A percentile compares a stretch with the other conserved stretches of the same genome.
Evolutionary conservation across 2,888 invertebrate genomes (phyloP).

Genomic region (Tipula lateralis): DNA sequence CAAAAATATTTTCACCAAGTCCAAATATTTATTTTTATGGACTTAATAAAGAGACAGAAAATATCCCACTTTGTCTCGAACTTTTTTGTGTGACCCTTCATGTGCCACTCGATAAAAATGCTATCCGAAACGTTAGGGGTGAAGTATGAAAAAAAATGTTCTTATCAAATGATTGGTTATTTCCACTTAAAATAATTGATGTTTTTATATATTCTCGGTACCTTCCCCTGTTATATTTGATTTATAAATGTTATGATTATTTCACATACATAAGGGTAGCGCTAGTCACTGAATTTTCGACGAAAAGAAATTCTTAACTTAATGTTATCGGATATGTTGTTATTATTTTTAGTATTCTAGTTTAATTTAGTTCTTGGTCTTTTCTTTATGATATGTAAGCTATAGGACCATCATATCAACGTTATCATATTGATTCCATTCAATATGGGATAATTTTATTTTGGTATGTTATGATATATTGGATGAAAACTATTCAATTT

Average conservation of each 20-base stretch:
- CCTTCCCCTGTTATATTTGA: not conserved
- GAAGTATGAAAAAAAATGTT: not conserved
- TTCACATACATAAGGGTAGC: not conserved
- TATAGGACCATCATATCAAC: not conserved
- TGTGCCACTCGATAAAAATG: not conserved
- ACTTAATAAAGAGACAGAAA: not conserved
- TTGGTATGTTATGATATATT: not conserved
- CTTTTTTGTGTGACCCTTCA: not conserved
- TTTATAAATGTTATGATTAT: constrained; percentile 1
- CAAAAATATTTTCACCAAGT: not conserved
- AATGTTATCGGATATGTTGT: constrained; percentile 19
- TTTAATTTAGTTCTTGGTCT: not conserved
- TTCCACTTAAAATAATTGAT: constrained; percentile 28
- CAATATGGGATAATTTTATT: not conserved
- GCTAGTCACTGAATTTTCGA: not conserved
- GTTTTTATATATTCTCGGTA: constrained; percentile 2
- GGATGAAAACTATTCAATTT: not conserved
- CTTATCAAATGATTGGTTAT: constrained; percentile 25
- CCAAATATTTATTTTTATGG: not conserved
- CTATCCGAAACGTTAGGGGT: not conserved
- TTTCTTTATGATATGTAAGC: not conserved
- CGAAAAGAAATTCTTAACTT: not conserved
- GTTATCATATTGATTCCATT: not conserved
- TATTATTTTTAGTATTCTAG: not conserved
- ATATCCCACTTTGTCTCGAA: not conserved